A percentile compares a stretch with the other conserved stretches of the same genome.
Conservation (phyloP, 2,113 vertebrate genomes). For the Patagioenas fasciata region DNA sequence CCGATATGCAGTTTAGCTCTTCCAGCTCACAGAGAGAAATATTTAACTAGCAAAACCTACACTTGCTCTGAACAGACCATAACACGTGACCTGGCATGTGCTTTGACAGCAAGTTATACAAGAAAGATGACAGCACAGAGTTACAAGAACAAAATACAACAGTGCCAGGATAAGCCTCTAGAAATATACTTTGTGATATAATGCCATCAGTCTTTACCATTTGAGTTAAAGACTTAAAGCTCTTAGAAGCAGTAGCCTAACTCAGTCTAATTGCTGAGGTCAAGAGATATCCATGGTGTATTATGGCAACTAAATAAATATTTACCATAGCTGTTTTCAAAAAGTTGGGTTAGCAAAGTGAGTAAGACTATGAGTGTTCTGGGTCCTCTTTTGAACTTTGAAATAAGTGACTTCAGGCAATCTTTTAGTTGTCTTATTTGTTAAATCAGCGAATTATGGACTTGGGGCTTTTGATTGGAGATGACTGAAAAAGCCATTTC, state of each 20-base stretch:
- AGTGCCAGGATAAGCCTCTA: neutral
- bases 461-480: neutral
- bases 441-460: neutral
- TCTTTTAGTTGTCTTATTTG: neutral
- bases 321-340: constrained; percentile 6
- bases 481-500: neutral
- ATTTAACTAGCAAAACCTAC: neutral
- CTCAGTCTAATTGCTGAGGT: neutral
- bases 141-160: neutral
- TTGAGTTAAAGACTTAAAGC: neutral
- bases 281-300: neutral
- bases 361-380: neutral
- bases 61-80: neutral
- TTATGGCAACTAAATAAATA: constrained; percentile 51
- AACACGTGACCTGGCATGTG: neutral
- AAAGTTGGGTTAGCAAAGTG: neutral
- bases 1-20: neutral
- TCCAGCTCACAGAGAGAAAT: neutral
- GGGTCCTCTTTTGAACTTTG: neutral
- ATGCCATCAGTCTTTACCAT: neutral
- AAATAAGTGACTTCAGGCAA: neutral
- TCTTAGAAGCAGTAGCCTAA: neutral
- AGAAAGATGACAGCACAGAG: constrained; percentile 1
- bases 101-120: neutral
- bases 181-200: neutral